Evolutionary conservation across 2,797 vertebrate genomes (phyloP).

Genomic region (Enteromius argenteus): DNA sequence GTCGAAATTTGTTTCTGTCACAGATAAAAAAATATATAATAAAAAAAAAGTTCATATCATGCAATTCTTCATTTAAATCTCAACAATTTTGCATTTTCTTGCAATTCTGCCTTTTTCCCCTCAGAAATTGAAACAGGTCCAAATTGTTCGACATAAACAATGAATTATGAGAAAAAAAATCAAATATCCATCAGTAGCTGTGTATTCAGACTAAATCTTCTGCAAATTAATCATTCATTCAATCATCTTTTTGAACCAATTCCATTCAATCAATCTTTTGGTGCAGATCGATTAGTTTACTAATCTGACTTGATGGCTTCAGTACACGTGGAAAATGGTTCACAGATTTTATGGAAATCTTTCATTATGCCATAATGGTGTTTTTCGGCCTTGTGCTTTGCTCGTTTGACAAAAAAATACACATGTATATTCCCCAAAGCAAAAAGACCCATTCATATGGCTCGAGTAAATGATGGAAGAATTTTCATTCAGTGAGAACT

Average conservation of each 20-base stretch:
- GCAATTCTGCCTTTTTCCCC: neutral
- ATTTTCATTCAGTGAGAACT: constrained; percentile 3
- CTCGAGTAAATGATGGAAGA: neutral
- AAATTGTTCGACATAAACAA: neutral
- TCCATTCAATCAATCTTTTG: neutral
- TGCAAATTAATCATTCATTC: neutral
- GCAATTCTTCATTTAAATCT: neutral
- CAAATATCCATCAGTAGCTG: neutral
- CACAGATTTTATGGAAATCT: neutral
- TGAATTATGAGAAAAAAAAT: neutral
- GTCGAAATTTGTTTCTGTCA: neutral
- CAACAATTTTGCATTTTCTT: neutral
- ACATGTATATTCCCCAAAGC: neutral
- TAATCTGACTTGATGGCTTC: neutral
- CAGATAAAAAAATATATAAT: neutral
- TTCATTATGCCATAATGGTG: neutral
- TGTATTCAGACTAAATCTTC: neutral
- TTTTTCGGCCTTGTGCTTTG: too few relatives aligned
- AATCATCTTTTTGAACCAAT: neutral
- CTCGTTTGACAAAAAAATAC: neutral
- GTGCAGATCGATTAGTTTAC: neutral
- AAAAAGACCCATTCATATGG: neutral
- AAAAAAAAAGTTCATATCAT: too few relatives aligned
- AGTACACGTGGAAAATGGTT: neutral
- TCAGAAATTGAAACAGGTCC: neutral